Evolutionary conservation across 2,113 vertebrate genomes (phyloP).

Genomic region (Sphaerodactylus townsendi): DNA sequence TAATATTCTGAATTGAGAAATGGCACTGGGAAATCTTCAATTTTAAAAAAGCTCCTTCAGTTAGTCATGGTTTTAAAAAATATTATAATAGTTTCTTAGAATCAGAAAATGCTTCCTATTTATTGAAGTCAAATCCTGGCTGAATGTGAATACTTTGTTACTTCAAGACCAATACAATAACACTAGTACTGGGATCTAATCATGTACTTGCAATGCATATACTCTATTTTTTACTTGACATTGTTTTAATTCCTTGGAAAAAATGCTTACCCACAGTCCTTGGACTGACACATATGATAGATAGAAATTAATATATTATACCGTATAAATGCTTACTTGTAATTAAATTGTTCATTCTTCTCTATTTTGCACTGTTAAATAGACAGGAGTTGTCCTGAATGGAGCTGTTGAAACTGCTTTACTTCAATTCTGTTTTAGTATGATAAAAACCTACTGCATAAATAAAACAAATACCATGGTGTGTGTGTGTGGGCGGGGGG

Average conservation of each 20-base stretch:
- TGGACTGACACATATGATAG: background rate
- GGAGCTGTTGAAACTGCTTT: background rate
- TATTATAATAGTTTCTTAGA: background rate
- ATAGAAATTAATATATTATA: background rate
- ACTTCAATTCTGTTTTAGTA: background rate
- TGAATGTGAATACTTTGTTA: background rate
- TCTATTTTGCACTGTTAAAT: background rate
- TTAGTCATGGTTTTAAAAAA: background rate
- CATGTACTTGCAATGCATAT: background rate
- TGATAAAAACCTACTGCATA: background rate
- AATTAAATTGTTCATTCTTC: background rate
- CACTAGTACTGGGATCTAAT: background rate
- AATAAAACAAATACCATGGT: background rate
- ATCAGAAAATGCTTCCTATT: background rate
- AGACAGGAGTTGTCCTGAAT: background rate
- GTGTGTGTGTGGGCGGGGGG: too few species aligned
- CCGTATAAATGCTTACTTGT: background rate
- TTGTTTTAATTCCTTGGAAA: background rate
- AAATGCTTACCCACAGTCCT: background rate
- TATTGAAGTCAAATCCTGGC: background rate
- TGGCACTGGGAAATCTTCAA: constrained; percentile 1
- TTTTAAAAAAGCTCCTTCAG: background rate
- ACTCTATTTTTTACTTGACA: background rate
- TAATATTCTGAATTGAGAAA: constrained; percentile 10
- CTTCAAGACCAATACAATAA: background rate